A percentile compares a stretch with the other conserved stretches of the same genome.
Evolutionary conservation across 2,888 invertebrate species (phyloP).

Genomic region (Tolmerus cingulatus): DNA sequence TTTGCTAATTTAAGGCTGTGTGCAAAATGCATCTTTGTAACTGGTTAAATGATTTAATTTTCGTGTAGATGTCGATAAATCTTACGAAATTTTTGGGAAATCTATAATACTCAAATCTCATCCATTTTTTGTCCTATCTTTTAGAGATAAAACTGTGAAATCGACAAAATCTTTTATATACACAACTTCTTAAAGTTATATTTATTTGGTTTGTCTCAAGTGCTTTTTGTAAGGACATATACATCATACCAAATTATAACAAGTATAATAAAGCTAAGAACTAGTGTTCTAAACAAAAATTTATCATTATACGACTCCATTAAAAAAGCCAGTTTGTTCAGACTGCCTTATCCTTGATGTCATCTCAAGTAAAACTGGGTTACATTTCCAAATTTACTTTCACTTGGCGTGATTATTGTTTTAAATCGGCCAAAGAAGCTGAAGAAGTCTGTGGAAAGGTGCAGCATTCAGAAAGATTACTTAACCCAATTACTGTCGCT

Average conservation of each 20-base stretch:
- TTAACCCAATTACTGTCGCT: slow-evolving; percentile 25
- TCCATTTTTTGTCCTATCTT: too few species aligned
- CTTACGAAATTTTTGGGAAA: too few species aligned
- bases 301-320: neutral
- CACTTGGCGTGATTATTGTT: neutral
- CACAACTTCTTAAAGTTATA: neutral
- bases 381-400: slow-evolving; percentile 20
- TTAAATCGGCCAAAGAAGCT: neutral
- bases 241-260: neutral
- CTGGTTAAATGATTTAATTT: too few species aligned
- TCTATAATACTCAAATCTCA: too few species aligned
- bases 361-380: neutral
- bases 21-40: too few species aligned
- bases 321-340: neutral
- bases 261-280: neutral
- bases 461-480: neutral
- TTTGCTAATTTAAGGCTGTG: too few species aligned
- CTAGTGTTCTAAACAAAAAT: neutral
- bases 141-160: too few species aligned
- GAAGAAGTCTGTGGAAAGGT: neutral
- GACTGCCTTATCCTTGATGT: neutral
- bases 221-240: neutral
- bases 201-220: neutral
- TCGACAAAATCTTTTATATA: neutral
- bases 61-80: too few species aligned